Evolutionary conservation across 2,797 vertebrate genomes (phyloP).

Genomic region (Poecilia wingei): DNA sequence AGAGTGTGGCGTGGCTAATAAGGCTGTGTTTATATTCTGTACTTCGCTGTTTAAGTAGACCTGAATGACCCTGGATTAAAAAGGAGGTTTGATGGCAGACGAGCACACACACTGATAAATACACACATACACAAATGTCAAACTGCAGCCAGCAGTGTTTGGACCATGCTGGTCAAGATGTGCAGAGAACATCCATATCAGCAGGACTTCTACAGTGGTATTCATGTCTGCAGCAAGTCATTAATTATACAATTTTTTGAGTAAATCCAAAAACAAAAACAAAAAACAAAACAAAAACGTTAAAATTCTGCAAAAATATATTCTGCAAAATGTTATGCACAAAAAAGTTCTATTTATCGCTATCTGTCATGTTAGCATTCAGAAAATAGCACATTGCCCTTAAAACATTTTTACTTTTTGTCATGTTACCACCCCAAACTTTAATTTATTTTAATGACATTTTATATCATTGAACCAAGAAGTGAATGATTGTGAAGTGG

Average conservation of each 20-base stretch:
- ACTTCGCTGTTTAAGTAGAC: slow-evolving; percentile 68
- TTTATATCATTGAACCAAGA: neutral
- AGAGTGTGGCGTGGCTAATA: slow-evolving; percentile 71
- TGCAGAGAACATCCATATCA: slow-evolving; percentile 55
- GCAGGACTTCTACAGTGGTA: slow-evolving; percentile 33
- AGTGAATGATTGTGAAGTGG: neutral
- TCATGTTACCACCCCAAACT: neutral
- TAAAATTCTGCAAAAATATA: neutral
- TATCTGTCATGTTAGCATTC: neutral
- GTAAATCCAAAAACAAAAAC: neutral
- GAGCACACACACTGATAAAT: slow-evolving; percentile 15
- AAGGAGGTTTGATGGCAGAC: slow-evolving; percentile 51
- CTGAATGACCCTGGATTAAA: slow-evolving; percentile 74
- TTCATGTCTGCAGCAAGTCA: slow-evolving; percentile 28
- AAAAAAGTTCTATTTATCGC: neutral
- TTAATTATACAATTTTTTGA: slow-evolving; percentile 22
- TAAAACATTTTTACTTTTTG: neutral
- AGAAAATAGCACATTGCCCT: neutral
- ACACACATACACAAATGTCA: slow-evolving; percentile 27
- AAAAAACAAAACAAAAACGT: neutral
- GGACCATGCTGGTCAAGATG: slow-evolving; percentile 38
- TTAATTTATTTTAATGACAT: neutral
- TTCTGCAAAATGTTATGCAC: neutral
- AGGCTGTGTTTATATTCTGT: slow-evolving; percentile 77
- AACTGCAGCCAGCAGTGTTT: slow-evolving; percentile 43